Base-by-base conservation (phyloP, 2,888 invertebrate genomes). In the Drosophila imparisetae region DNA sequence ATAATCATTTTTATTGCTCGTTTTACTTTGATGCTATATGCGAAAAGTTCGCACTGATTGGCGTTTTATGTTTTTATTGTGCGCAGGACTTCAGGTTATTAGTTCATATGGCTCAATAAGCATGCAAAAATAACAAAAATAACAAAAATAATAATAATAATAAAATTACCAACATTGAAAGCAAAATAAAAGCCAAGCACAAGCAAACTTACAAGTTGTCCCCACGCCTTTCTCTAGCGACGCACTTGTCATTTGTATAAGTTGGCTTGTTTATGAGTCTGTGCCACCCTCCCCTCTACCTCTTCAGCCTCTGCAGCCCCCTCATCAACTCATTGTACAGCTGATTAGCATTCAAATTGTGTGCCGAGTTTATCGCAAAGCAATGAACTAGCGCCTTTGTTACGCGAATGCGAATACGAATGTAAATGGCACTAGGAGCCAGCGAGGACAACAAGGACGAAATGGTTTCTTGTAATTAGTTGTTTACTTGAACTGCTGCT, bases 261-360 rank as follows among this genome's bases (percentile, higher is more conserved):
- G 69, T 80, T 80, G 75, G 68, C 81, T 67, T 75, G 74, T 74
- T 72, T 68, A 83, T 78, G 75, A 62, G 29, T 55, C 59, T 30
- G 24, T 45, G 34, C 50, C 30, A 24, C 45, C 15, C 8, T 8
- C 42, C 45, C 4, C 11, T 18, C 30, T 18, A n/a, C 55, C 18
- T 13, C 10, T 18, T 6, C 29, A 3, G 6, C 30, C 58, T 11
- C 21, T 24, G 18, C 7, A 13, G 4, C 7, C 27, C 27, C 54
- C 2, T n/a, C 45, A 24, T 45, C 45, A 45, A 24, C 24, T 45
- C 15, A 8, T 45, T 24, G 45, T 45, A 45, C 42, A 54, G 66
- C 86, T 90, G 84, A 87, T 87, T 87, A 87, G 83, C 86, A 87
- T 87, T 87, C 86, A 87, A 90, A 86, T 86, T 88, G 86, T 88